Conservation (phyloP, 2,888 invertebrate species). For the Slavum lentiscoides region DNA sequence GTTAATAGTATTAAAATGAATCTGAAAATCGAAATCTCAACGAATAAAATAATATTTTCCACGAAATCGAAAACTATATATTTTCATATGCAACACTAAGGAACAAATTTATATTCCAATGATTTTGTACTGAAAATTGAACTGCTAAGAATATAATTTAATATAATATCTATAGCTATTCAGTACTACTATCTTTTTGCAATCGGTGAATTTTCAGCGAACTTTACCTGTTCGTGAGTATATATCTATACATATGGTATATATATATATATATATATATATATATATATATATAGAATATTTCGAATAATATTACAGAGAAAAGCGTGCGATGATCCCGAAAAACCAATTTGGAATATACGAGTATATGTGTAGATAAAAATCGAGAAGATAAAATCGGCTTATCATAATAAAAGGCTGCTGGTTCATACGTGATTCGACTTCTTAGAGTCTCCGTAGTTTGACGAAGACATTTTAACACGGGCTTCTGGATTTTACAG, state of each 20-base stretch:
- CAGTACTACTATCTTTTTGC: not conserved
- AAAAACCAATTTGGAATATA: conserved; percentile 49
- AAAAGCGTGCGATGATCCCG: conserved; percentile 32
- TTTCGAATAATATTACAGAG: conserved; percentile 30
- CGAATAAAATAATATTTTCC: too few species aligned
- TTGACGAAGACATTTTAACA: conserved; percentile 40
- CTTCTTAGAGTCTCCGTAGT: conserved; percentile 12
- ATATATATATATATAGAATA: not conserved
- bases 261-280: too few species aligned
- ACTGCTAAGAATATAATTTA: not conserved
- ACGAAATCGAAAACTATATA: not conserved
- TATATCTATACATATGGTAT: too few species aligned
- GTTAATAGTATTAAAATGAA: too few species aligned
- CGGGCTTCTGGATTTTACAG: conserved; percentile 40
- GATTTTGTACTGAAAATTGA: not conserved
- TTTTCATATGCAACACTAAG: not conserved
- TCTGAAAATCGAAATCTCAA: too few species aligned
- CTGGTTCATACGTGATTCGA: conserved; percentile 49
- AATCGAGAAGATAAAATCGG: conserved; percentile 49
- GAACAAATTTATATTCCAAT: not conserved
- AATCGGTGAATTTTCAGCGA: not conserved
- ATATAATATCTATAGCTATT: not conserved
- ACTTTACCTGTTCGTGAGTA: not conserved
- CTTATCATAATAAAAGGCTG: conserved; percentile 52
- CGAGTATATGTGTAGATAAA: conserved; percentile 30